These are phyloP conservation scores for Metallyticus violacea DNA, from an alignment of 2,888 invertebrate species.

Conservation along the genomic window DNA sequence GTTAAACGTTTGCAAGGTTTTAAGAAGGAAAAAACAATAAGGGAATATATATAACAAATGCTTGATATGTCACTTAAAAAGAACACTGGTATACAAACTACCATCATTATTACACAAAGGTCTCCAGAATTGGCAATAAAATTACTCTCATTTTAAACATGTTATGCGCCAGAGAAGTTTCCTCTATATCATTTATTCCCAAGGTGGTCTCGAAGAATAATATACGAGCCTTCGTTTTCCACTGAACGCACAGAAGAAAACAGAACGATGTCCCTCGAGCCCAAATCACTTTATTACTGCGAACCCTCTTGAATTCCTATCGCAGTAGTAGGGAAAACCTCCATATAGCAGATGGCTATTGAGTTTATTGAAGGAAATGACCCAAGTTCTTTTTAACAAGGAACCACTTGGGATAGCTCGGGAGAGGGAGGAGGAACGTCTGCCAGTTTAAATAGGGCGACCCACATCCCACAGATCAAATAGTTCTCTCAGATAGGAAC, in stretches of 20 bases:
- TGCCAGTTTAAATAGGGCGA: background rate
- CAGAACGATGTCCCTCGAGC: background rate
- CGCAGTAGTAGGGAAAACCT: background rate
- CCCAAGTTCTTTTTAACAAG: slow-evolving; percentile 33
- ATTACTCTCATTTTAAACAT: background rate
- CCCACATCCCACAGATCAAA: slow-evolving; percentile 14
- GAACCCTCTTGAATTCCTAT: background rate
- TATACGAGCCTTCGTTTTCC: background rate
- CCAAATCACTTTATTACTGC: background rate
- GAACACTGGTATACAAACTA: background rate
- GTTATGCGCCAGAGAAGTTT: background rate
- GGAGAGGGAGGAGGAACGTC: slow-evolving; percentile 8
- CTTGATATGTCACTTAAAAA: no score
- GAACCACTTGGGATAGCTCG: slow-evolving; percentile 25
- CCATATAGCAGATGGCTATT: slow-evolving; percentile 28
- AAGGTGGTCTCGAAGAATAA: background rate
- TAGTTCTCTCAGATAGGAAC: slow-evolving; percentile 7
- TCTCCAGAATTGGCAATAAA: background rate
- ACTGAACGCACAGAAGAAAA: background rate
- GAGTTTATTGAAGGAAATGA: slow-evolving; percentile 34
- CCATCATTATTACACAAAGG: background rate
- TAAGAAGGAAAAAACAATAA: no score
- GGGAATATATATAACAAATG: no score
- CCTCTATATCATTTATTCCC: background rate
- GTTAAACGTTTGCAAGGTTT: no score